Evolutionary conservation across 2,797 vertebrate species (phyloP).

Genomic region (Octomys mimax): DNA sequence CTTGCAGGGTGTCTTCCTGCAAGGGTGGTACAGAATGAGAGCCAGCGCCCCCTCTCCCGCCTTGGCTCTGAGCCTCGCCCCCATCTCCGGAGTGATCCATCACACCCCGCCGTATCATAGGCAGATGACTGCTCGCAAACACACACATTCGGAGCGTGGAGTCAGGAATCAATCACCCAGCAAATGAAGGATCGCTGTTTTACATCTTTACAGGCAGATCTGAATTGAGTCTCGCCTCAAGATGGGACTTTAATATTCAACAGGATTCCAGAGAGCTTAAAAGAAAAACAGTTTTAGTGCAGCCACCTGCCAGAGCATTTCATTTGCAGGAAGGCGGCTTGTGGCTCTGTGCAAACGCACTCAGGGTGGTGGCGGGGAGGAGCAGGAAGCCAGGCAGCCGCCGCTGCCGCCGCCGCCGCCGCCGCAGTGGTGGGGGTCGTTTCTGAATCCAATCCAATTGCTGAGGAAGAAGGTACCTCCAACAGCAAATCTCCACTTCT

Average conservation of each 20-base stretch:
- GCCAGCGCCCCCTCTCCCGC: not conserved
- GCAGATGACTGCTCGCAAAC: slow-evolving; percentile 59
- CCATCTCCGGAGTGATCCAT: not conserved
- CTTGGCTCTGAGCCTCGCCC: not conserved
- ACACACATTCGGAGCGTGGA: not conserved
- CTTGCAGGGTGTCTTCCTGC: not conserved
- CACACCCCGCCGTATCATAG: not conserved
- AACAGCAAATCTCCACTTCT: not conserved
- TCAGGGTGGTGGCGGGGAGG: rapidly evolving
- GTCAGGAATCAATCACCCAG: slow-evolving; percentile 72
- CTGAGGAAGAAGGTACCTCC: not conserved
- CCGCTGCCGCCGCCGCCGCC: not conserved
- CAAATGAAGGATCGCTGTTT: slow-evolving; percentile 63
- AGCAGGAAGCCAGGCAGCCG: rapidly evolving
- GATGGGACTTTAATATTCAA: slow-evolving; percentile 89
- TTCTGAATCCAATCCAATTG: not conserved
- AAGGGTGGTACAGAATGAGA: slow-evolving; percentile 9
- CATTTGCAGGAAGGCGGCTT: not conserved
- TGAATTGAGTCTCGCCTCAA: slow-evolving; percentile 53
- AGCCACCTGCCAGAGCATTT: slow-evolving; percentile 53
- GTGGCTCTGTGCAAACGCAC: not conserved
- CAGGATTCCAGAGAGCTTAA: slow-evolving; percentile 77
- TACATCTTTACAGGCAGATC: slow-evolving; percentile 57
- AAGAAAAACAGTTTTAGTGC: slow-evolving; percentile 48
- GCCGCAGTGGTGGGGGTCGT: not conserved